These are phyloP conservation scores for Rhagonycha lutea DNA, from an alignment of 2,888 invertebrate genomes.

Conservation along the genomic window DNA sequence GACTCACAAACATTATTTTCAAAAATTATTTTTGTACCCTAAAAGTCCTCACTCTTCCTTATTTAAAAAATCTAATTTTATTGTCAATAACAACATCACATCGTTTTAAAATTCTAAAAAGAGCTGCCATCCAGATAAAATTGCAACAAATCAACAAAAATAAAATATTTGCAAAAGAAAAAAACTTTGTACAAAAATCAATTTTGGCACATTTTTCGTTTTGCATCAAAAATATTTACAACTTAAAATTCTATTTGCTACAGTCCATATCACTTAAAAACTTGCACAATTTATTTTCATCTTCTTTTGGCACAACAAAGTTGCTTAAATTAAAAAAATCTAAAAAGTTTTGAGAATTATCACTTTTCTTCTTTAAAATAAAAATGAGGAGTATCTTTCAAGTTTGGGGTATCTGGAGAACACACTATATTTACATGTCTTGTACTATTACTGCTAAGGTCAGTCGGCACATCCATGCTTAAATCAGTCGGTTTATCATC, in stretches of 20 bases:
- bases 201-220: slow-evolving; percentile 23
- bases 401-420: slow-evolving; percentile 51
- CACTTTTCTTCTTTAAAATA: slow-evolving; percentile 34
- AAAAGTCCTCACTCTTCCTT: not conserved
- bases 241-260: slow-evolving; percentile 9
- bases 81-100: not conserved
- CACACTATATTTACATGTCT: slow-evolving; percentile 53
- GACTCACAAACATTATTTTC: not conserved
- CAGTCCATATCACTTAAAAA: slow-evolving; percentile 11
- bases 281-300: slow-evolving; percentile 24
- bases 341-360: slow-evolving; percentile 16
- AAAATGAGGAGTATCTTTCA: slow-evolving; percentile 40
- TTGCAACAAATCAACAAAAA: slow-evolving; percentile 23
- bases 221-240: slow-evolving; percentile 5
- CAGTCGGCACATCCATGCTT: slow-evolving; percentile 53
- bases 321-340: slow-evolving; percentile 1
- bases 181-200: slow-evolving; percentile 3
- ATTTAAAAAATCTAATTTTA: not conserved
- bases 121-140: slow-evolving; percentile 32
- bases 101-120: slow-evolving; percentile 28
- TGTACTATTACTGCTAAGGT: slow-evolving; percentile 49
- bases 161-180: not conserved
- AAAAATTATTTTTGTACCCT: slow-evolving; percentile 10
- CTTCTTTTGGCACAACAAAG: slow-evolving; percentile 34
- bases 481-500: slow-evolving; percentile 56